phyloP scores from a whole-genome alignment of 2,888 invertebrate species.

The Gisinianus flammeolus region DNA sequence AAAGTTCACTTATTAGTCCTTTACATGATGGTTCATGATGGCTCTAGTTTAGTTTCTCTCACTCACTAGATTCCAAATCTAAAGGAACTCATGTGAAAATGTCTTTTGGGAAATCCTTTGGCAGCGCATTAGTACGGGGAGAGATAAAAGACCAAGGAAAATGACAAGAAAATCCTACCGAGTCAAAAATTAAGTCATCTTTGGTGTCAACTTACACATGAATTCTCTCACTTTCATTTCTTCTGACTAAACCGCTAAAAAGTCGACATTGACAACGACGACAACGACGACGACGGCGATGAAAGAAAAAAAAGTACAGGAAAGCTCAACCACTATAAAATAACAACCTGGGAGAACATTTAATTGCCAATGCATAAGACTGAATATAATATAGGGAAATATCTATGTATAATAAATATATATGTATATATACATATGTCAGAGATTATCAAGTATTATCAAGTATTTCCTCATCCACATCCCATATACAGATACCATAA shows the following conservation, averaged over 20 bases:
- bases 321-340: background rate
- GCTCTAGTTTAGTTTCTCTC: background rate
- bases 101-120: constrained; percentile 11
- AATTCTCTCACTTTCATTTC: constrained; percentile 42
- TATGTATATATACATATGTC: background rate
- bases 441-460: too few species aligned
- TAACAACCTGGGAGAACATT: constrained; percentile 17
- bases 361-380: too few species aligned
- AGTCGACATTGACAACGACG: background rate
- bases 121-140: constrained; percentile 24
- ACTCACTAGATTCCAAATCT: background rate
- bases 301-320: background rate
- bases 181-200: constrained; percentile 57
- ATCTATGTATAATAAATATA: background rate
- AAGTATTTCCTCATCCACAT: too few species aligned
- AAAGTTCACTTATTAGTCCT: background rate
- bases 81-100: constrained; percentile 17
- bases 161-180: constrained; percentile 53
- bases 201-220: constrained; percentile 56
- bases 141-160: constrained; percentile 40
- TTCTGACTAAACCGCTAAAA: constrained; percentile 29
- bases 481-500: background rate
- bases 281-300: background rate
- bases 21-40: background rate
- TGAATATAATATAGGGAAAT: background rate